A percentile compares a stretch with the other conserved stretches of the same genome.
phyloP scores from a whole-genome alignment of 2,888 invertebrate genomes.

The Dicycla oo region DNA sequence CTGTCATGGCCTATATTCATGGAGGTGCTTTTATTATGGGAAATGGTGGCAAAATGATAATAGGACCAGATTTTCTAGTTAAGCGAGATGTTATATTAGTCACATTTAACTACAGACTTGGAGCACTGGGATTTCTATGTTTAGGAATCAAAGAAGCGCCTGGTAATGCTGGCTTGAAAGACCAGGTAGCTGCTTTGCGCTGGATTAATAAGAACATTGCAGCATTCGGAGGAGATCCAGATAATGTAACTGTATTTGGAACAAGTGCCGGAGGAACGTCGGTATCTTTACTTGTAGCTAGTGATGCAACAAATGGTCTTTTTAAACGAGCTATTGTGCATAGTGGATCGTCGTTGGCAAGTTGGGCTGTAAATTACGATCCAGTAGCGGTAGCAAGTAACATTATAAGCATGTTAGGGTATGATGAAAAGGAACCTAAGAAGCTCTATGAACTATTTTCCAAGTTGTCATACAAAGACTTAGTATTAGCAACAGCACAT shows the following conservation, averaged over 20 bases:
- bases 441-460: constrained; percentile 79
- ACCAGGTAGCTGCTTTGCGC: constrained; percentile 82
- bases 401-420: constrained; percentile 77
- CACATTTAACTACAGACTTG: constrained; percentile 83
- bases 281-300: constrained; percentile 76
- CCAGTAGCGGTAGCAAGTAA: constrained; percentile 79
- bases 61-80: constrained; percentile 78
- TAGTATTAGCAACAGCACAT: constrained; percentile 70
- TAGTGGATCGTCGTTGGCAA: constrained; percentile 80
- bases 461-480: constrained; percentile 71
- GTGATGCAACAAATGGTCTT: constrained; percentile 77
- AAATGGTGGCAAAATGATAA: constrained; percentile 78
- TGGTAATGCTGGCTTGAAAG: constrained; percentile 84
- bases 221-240: constrained; percentile 84
- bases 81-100: constrained; percentile 80
- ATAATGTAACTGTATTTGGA: constrained; percentile 84
- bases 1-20: constrained; percentile 84
- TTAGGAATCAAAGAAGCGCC: constrained; percentile 83
- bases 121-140: constrained; percentile 83
- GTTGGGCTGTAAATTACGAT: constrained; percentile 80
- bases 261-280: constrained; percentile 84
- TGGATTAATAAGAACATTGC: constrained; percentile 85
- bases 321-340: constrained; percentile 83
- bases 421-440: constrained; percentile 76
- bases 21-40: constrained; percentile 82